Conservation (phyloP, 2,797 vertebrate species). For the Falco naumanni region DNA sequence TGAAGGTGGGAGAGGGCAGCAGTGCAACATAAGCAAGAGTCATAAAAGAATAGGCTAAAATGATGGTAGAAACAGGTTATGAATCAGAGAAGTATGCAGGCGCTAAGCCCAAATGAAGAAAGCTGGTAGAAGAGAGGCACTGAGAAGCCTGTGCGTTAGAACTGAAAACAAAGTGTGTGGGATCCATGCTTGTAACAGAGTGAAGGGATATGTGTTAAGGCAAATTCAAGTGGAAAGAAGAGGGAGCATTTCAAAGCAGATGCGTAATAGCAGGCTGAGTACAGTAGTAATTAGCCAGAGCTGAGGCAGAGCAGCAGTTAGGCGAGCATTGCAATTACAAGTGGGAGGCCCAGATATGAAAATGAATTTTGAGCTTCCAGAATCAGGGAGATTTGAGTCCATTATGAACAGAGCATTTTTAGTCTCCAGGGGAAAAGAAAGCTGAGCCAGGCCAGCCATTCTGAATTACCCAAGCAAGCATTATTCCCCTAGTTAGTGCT, state of each 20-base stretch:
- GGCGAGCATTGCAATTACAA: conserved; percentile 45
- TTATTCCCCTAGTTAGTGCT: conserved; percentile 32
- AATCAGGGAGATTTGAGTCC: conserved; percentile 52
- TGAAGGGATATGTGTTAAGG: conserved; percentile 3
- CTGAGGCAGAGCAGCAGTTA: conserved; percentile 63
- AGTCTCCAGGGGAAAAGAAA: conserved; percentile 14
- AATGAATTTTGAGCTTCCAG: conserved; percentile 61
- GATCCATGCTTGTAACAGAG: not conserved
- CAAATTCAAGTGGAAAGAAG: conserved; percentile 46
- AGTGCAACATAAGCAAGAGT: not conserved
- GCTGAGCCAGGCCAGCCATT: conserved; percentile 31
- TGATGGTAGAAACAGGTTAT: not conserved
- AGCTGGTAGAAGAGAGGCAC: not conserved
- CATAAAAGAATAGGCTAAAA: not conserved
- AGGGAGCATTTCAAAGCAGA: conserved; percentile 50
- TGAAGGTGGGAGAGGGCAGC: not conserved
- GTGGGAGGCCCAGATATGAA: conserved; percentile 66
- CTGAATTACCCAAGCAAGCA: conserved; percentile 25
- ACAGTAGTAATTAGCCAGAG: conserved; percentile 44
- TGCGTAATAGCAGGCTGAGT: conserved; percentile 42
- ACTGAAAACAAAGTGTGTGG: not conserved
- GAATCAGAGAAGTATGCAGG: not conserved
- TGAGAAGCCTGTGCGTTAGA: not conserved
- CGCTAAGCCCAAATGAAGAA: not conserved
- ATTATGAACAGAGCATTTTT: conserved; percentile 54